phyloP scores from a whole-genome alignment of 2,888 invertebrate genomes.

The Argyresthia albistria region DNA sequence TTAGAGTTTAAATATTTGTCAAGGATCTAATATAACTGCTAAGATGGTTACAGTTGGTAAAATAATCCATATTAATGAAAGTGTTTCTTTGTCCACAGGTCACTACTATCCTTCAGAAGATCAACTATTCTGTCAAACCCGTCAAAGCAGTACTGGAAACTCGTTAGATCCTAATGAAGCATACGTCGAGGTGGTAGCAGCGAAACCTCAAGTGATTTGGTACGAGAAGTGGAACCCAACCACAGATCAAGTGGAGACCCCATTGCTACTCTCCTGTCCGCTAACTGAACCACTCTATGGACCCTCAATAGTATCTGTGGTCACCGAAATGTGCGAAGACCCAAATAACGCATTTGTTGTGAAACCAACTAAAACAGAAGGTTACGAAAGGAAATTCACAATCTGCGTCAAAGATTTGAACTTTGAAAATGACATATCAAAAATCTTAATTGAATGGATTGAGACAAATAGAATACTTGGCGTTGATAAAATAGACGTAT shows the following conservation, averaged over 20 bases:
- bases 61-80: too few relatives aligned
- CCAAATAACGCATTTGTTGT: constrained; percentile 51
- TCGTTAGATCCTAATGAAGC: constrained; percentile 19
- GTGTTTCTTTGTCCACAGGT: constrained; percentile 26
- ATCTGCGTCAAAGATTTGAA: constrained; percentile 82
- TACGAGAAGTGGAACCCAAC: constrained; percentile 73
- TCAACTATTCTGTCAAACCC: constrained; percentile 70
- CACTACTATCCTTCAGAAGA: constrained; percentile 43
- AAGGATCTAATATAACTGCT: too few relatives aligned
- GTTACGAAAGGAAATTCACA: constrained; percentile 62
- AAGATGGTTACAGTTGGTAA: too few relatives aligned
- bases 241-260: constrained; percentile 57
- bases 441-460: constrained; percentile 78
- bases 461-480: constrained; percentile 78
- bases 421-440: constrained; percentile 75
- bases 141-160: constrained; percentile 12
- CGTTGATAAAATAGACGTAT: constrained; percentile 76
- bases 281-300: constrained; percentile 53
- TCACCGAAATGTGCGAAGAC: constrained; percentile 61
- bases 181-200: constrained; percentile 69
- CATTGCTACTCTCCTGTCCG: constrained; percentile 76
- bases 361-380: constrained; percentile 20
- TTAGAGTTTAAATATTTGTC: too few relatives aligned
- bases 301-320: constrained; percentile 59
- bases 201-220: constrained; percentile 75